phyloP scores from a whole-genome alignment of 2,113 vertebrate species.

The Peucedramus taeniatus region DNA sequence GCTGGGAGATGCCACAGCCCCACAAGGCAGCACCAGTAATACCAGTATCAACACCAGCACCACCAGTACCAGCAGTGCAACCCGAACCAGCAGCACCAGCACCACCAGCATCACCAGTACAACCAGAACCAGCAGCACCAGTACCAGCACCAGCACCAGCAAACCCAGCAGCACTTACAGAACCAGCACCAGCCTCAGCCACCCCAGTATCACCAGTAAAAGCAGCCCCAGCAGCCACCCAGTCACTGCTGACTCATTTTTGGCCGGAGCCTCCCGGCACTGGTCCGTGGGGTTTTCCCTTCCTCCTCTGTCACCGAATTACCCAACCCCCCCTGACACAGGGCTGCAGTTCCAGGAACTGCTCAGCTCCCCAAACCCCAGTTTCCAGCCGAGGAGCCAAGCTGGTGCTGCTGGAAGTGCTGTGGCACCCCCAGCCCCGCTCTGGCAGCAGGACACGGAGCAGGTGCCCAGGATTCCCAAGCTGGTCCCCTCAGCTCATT shows the following conservation, averaged over 20 bases:
- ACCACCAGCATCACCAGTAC: fast-evolving
- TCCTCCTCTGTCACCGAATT: not conserved
- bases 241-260: constrained; percentile 75
- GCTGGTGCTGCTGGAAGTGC: not conserved
- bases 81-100: not conserved
- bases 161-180: not conserved
- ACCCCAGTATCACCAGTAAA: not conserved
- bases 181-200: not conserved
- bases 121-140: not conserved
- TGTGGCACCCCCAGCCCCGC: not conserved
- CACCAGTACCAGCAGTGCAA: not conserved
- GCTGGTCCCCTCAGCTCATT: fast-evolving
- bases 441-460: fast-evolving
- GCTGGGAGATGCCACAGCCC: not conserved
- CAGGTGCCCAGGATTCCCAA: fast-evolving
- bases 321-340: constrained; percentile 45
- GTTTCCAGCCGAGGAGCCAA: not conserved
- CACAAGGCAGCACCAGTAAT: not conserved
- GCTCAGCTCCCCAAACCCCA: not conserved
- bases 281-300: not conserved
- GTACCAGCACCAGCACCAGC: not conserved
- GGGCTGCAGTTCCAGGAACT: constrained; percentile 73
- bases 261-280: not conserved
- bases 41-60: fast-evolving
- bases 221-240: not conserved